Conservation (phyloP, 2,888 invertebrate genomes). For the Carcina quercana region DNA sequence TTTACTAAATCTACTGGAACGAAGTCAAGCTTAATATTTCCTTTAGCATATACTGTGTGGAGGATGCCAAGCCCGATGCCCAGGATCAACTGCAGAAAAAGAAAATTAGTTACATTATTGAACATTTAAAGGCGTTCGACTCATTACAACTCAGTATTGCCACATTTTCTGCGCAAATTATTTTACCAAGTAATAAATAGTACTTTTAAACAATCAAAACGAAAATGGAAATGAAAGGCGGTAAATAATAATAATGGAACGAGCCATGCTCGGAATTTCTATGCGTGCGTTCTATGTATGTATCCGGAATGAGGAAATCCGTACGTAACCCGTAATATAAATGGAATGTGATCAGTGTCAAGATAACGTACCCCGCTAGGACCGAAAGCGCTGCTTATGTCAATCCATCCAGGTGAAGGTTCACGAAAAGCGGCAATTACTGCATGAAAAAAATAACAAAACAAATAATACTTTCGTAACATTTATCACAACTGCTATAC, state of each 20-base stretch:
- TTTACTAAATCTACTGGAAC: neutral
- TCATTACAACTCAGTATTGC: neutral
- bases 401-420: slow-evolving; percentile 17
- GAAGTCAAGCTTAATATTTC: neutral
- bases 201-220: too few relatives aligned
- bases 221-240: neutral
- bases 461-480: slow-evolving; percentile 3
- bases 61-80: neutral
- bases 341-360: neutral
- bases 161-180: too few relatives aligned
- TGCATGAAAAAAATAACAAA: slow-evolving; percentile 9
- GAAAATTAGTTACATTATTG: neutral
- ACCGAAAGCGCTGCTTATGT: slow-evolving; percentile 15
- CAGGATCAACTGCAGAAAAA: neutral
- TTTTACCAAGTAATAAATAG: too few relatives aligned
- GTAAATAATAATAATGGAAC: neutral
- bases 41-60: neutral
- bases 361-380: slow-evolving; percentile 16
- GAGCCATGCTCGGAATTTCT: neutral
- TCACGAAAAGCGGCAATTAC: slow-evolving; percentile 14
- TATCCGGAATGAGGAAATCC: neutral
- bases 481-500: too few relatives aligned
- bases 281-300: neutral
- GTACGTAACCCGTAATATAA: neutral
- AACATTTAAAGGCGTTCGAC: neutral